Base-by-base conservation (phyloP, 2,113 vertebrate species). In the Calidris pygmaea region DNA sequence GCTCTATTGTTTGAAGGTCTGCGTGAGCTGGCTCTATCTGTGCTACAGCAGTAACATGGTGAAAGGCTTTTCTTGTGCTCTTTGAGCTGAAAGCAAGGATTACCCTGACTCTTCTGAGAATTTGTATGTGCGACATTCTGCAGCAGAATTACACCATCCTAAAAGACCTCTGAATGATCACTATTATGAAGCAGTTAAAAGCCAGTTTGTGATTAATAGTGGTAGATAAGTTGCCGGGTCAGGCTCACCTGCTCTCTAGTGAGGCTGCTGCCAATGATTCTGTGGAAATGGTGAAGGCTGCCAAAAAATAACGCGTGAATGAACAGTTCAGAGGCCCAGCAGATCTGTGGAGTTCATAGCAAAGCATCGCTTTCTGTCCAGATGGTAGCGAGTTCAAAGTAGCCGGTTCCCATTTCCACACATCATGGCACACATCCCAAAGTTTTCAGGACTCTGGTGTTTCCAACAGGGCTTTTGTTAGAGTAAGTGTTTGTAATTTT, bases 271-370 rank as follows among this genome's bases (percentile, higher is more conserved):
- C 87, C 70, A 85, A 6, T 66, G 78, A 70, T 85, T 91, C 89
- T 76, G 81, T 93, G 84, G 86, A 89, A 92, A 17, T 89, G 66
- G 58, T 62, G 70, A 87, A 93, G n/a, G 12, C 66, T 96, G 95
- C 90, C 92, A 95, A 75, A 85, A 90, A 76, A 7, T 35, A 93
- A 87, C 0, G 4, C 74, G n/a, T 94, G 96, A 96, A 95, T 95
- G 94, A 96, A 53, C 81, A 82, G 62, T 74, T 93, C 73, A 65
- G 76, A 76, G 81, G 41, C 68, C 29, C 77, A 91, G 66, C 26
- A 86, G 62, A 73, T 72, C 37, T 3, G 22, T 80, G 29, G 27
- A 37, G 70, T 58, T 94, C 80, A 65, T 43, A 85, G 77, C 43
- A 75, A 93, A 96, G 80, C 56, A 72, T 93, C 1, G 0, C 62